Evolutionary conservation across 2,888 invertebrate genomes (phyloP).

Genomic region (Calameuta idolon): DNA sequence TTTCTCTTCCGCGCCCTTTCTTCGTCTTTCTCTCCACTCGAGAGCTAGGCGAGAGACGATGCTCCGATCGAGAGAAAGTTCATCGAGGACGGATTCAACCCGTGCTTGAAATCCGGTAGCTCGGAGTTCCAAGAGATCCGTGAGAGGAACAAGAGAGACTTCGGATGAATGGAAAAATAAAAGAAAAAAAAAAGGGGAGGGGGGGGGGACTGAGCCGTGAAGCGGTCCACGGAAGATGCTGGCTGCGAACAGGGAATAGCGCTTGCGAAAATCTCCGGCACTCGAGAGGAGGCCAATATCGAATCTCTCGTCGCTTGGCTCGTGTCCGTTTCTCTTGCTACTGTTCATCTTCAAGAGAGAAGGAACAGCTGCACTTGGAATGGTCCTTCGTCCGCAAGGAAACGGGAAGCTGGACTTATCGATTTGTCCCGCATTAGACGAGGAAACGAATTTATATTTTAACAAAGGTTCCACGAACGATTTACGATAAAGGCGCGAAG

Average conservation of each 20-base stretch:
- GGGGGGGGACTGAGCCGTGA: neutral
- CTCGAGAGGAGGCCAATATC: neutral
- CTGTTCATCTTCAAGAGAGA: neutral
- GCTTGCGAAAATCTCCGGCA: neutral
- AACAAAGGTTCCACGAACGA: neutral
- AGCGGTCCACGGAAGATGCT: neutral
- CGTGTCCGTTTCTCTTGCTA: neutral
- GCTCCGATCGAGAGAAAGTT: constrained; percentile 31
- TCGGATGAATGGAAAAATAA: neutral
- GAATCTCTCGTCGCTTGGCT: neutral
- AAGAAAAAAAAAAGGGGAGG: neutral
- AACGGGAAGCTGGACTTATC: neutral
- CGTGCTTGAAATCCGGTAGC: constrained; percentile 32
- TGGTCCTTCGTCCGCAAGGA: neutral
- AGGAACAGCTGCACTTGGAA: neutral
- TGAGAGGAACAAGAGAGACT: neutral
- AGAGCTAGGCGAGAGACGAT: constrained; percentile 18
- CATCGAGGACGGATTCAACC: constrained; percentile 31
- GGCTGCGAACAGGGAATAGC: neutral
- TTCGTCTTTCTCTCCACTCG: neutral
- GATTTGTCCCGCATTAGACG: neutral
- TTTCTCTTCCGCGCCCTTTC: constrained; percentile 4
- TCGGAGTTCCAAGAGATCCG: constrained; percentile 3
- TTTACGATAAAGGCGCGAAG: neutral
- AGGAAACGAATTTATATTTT: neutral